phyloP scores from a whole-genome alignment of 2,797 vertebrate genomes.

The Acrocephalus scirpaceus region DNA sequence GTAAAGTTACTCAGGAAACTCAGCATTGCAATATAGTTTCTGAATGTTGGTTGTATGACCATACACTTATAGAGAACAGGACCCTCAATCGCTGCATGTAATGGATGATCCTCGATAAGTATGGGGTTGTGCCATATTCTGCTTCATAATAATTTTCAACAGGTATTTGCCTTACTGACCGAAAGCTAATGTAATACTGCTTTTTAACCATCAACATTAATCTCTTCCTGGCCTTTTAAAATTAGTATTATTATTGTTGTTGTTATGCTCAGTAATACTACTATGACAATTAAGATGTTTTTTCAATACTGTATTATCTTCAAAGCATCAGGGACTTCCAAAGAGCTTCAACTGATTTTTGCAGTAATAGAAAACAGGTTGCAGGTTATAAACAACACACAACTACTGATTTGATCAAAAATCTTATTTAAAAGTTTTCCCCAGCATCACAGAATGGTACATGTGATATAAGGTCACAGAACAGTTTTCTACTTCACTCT shows the following conservation, averaged over 20 bases:
- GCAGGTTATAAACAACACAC: background rate
- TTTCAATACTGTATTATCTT: background rate
- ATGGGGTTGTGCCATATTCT: background rate
- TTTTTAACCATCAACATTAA: background rate
- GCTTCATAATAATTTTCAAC: background rate
- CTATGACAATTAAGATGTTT: background rate
- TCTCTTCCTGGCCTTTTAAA: background rate
- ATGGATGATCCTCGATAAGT: background rate
- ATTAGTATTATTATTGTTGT: background rate
- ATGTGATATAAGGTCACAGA: background rate
- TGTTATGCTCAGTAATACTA: background rate
- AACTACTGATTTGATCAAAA: background rate
- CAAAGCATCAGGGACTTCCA: background rate
- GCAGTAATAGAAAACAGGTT: background rate
- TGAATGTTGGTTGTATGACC: background rate
- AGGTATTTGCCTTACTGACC: background rate
- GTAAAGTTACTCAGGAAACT: background rate
- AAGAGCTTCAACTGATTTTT: background rate
- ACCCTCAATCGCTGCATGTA: background rate
- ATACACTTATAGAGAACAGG: background rate
- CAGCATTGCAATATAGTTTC: background rate
- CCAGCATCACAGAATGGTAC: background rate
- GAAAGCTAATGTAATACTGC: background rate
- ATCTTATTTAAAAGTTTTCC: background rate
- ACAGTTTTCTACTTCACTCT: background rate